A percentile compares a stretch with the other conserved stretches of the same genome.
phyloP scores from a whole-genome alignment of 1,140 invertebrate genomes.

The Calliphora vicina region DNA sequence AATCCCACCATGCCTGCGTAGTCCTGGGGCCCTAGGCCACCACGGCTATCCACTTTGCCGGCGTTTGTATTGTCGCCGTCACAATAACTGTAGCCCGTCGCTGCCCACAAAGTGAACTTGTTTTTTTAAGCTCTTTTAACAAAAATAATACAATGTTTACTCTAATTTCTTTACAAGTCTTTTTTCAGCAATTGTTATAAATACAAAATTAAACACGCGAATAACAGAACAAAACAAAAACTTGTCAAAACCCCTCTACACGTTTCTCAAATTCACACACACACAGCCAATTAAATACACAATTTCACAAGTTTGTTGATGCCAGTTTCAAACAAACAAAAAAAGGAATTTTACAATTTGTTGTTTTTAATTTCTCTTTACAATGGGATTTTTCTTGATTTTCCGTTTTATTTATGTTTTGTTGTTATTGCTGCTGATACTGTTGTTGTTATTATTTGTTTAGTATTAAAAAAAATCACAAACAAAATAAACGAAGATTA shows the following conservation, averaged over 20 bases:
- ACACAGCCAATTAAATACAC: background rate
- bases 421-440: background rate
- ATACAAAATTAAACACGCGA: background rate
- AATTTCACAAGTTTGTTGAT: background rate
- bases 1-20: conserved; percentile 63
- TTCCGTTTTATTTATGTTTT: background rate
- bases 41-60: conserved; percentile 62
- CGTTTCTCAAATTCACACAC: background rate
- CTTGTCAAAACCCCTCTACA: background rate
- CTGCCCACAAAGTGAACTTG: conserved; percentile 48
- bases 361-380: background rate
- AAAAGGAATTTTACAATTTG: background rate
- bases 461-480: background rate
- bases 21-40: conserved; percentile 61
- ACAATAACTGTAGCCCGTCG: conserved; percentile 55
- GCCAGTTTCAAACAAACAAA: background rate
- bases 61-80: conserved; percentile 58
- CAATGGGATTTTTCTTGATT: background rate
- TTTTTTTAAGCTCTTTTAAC: background rate
- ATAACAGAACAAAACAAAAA: conserved; percentile 3
- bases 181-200: background rate
- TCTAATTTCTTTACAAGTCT: background rate
- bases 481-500: background rate
- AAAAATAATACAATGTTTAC: too few relatives aligned
- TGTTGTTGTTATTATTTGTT: background rate